Evolutionary conservation across 2,888 invertebrate genomes (phyloP), one percentile per base, ranked within the genome.

Genomic region (Pseudolycoriella hygida): DNA sequence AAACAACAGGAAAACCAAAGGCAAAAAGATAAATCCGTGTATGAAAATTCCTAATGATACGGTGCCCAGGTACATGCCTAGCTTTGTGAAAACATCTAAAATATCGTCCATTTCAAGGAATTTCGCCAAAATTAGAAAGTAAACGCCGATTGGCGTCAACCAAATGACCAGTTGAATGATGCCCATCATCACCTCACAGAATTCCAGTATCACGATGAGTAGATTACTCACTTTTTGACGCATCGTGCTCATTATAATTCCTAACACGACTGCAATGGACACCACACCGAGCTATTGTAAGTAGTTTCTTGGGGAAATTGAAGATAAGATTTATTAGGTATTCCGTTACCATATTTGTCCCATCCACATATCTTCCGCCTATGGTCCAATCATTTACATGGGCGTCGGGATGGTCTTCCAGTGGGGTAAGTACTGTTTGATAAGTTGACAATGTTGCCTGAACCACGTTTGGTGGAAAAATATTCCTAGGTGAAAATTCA

Each of bases 381-480:
- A 76, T 71, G n/a, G 62, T 54, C 69, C 71, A 75, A 30, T 64
- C 53, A 43, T 25, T 47, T 5, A 43, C 48, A 43, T 25, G 25
- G 8, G 43, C 25, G 8, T 25, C 25, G 8, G 25, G 25, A 6
- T 25, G 25, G 25, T 25, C 25, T 25, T 25, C 25, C 8, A 25
- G 57, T 41, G 55, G 51, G 15, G 48, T 54, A 41, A 66, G 50
- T 34, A 54, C 50, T 2, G 66, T 66, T 38, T 62, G 59, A 43
- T 48, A 50, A 58, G 80, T 77, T 10, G 74, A 70, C 49, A 84
- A 73, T 49, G 81, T 77, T 3, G 87, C 86, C 58, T 86, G 80
- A n/a, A 82, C 74, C 49, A 89, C 66, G 67, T 89, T 89, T 52
- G 85, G 83, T 6, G 88, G 87, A 59, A 90, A 87, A 63, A 88